Evolutionary conservation across 53 echinoderm and acorn worm genomes (phyloP).

Genomic region (Holothuria leucospilota): DNA sequence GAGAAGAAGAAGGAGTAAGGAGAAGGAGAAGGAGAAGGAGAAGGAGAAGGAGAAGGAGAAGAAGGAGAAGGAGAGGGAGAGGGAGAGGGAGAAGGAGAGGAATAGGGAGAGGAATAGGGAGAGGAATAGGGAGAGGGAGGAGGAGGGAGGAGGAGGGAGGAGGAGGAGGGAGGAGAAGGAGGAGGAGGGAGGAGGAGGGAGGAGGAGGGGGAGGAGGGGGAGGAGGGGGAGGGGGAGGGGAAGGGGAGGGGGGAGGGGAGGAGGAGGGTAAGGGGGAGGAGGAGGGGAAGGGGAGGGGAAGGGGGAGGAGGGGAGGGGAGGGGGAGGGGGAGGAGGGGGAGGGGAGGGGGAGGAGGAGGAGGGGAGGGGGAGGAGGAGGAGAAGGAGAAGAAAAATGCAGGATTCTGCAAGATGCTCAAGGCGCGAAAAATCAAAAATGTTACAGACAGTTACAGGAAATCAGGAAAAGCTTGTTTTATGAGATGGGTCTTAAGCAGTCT

Average conservation of each 20-base stretch:
- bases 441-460: too few species aligned
- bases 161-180: neutral
- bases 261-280: neutral
- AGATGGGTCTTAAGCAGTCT: too few species aligned
- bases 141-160: neutral
- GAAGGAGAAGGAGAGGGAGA: neutral
- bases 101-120: neutral
- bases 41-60: neutral
- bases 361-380: conserved; percentile 1
- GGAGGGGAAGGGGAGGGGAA: neutral
- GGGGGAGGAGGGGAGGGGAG: neutral
- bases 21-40: neutral
- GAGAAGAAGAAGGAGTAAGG: too few species aligned
- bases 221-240: conserved; percentile 1
- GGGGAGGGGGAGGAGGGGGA: neutral
- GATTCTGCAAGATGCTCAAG: too few species aligned
- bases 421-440: too few species aligned
- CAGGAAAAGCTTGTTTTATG: too few species aligned
- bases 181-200: neutral
- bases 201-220: neutral
- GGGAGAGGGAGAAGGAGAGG: neutral
- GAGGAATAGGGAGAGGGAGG: conserved; percentile 24
- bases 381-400: neutral
- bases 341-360: neutral
- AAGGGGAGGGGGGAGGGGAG: neutral